A percentile compares a stretch with the other conserved stretches of the same genome.
These are phyloP conservation scores for Lacerta viridis DNA, from an alignment of 2,797 vertebrate species.

Conservation along the genomic window DNA sequence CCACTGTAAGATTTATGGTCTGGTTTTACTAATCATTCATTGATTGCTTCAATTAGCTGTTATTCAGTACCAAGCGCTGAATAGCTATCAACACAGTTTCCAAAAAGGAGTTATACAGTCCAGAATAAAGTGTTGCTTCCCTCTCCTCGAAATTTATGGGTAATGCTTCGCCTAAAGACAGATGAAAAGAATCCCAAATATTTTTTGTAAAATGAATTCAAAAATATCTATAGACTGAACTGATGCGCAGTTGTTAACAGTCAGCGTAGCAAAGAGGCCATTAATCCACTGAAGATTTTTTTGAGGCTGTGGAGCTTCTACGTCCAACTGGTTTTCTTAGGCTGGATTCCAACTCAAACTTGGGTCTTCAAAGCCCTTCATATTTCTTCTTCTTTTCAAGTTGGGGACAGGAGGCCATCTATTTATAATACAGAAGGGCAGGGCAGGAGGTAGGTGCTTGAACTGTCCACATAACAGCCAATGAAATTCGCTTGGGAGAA, in stretches of 20 bases:
- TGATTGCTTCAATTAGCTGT: background rate
- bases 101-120: background rate
- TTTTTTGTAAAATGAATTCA: background rate
- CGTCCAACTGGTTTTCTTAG: background rate
- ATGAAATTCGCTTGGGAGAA: too few species aligned
- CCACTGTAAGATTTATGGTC: background rate
- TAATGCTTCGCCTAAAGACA: background rate
- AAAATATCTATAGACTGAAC: background rate
- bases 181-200: background rate
- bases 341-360: background rate
- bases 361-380: background rate
- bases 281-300: background rate
- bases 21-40: background rate
- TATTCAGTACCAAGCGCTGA: constrained; percentile 2
- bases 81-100: background rate
- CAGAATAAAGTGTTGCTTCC: background rate
- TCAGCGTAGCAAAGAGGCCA: background rate
- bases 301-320: background rate
- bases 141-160: background rate
- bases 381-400: background rate
- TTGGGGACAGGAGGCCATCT: background rate
- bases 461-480: background rate
- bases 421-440: background rate
- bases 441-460: background rate
- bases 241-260: background rate